Evolutionary conservation across 1,140 invertebrate species (phyloP).

Genomic region (Mercenaria mercenaria): DNA sequence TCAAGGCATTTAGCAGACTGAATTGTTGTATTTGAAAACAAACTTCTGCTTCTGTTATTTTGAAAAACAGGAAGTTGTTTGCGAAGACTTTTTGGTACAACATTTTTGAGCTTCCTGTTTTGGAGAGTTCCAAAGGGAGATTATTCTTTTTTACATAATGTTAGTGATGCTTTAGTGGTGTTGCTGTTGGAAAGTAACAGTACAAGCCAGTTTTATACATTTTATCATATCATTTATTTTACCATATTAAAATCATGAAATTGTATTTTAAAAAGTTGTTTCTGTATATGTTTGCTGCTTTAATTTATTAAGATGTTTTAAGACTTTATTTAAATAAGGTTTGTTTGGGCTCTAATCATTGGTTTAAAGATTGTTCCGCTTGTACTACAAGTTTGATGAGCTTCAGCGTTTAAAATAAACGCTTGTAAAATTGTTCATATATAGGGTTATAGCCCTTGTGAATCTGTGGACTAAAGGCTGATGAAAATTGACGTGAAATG

Average conservation of each 20-base stretch:
- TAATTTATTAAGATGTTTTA: slow-evolving; percentile 14
- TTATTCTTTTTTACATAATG: slow-evolving; percentile 44
- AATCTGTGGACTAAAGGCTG: slow-evolving; percentile 9
- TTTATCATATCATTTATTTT: slow-evolving; percentile 36
- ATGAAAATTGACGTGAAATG: slow-evolving; percentile 33
- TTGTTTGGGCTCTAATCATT: slow-evolving; percentile 12
- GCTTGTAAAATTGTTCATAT: neutral
- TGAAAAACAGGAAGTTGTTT: neutral
- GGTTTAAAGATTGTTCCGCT: neutral
- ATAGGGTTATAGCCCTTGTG: neutral
- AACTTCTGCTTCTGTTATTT: neutral
- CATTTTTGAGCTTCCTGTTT: slow-evolving; percentile 35
- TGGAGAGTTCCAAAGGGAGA: slow-evolving; percentile 21
- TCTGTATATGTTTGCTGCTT: slow-evolving; percentile 28
- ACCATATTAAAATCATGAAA: neutral
- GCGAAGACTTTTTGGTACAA: neutral
- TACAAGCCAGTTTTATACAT: slow-evolving; percentile 46
- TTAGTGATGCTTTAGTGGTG: slow-evolving; percentile 51
- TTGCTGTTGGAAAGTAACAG: slow-evolving; percentile 24
- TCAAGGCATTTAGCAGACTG: neutral
- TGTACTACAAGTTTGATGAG: neutral
- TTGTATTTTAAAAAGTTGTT: neutral
- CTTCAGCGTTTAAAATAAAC: neutral
- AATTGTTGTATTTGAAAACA: neutral
- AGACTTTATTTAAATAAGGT: neutral